Evolutionary conservation across 2,113 vertebrate species (phyloP).

Genomic region (Chinchilla lanigera): DNA sequence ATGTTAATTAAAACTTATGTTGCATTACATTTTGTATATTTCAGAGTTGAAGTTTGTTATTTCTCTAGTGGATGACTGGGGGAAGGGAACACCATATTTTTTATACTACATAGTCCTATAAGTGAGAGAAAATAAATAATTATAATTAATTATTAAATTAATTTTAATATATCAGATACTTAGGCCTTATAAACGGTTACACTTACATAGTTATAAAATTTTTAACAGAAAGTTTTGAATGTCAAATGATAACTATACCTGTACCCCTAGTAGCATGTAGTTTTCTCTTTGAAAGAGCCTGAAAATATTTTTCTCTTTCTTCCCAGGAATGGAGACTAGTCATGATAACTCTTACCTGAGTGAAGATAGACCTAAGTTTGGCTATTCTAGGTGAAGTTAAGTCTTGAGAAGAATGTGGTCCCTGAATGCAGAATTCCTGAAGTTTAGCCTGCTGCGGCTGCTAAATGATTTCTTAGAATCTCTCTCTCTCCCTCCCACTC

Average conservation of each 20-base stretch:
- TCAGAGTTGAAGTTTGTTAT: background rate
- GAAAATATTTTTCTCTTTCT: background rate
- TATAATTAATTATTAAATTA: background rate
- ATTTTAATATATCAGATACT: background rate
- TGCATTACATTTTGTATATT: background rate
- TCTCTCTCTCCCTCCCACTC: background rate
- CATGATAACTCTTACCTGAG: background rate
- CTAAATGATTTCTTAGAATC: background rate
- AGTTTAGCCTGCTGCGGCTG: background rate
- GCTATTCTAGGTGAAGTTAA: background rate
- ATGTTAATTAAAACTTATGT: background rate
- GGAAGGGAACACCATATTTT: background rate
- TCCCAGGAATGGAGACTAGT: background rate
- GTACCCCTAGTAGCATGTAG: accelerated
- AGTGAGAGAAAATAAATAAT: slow-evolving; percentile 38
- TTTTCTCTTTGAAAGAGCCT: background rate
- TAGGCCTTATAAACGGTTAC: background rate
- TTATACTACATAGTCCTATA: background rate
- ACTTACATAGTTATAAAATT: background rate
- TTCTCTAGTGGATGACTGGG: background rate
- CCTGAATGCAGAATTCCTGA: background rate
- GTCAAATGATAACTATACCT: background rate
- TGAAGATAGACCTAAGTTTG: background rate
- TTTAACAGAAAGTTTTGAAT: background rate
- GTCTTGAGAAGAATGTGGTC: background rate